These are phyloP conservation scores for Leucophenga varia DNA, from an alignment of 1,140 invertebrate genomes.

Conservation along the genomic window DNA sequence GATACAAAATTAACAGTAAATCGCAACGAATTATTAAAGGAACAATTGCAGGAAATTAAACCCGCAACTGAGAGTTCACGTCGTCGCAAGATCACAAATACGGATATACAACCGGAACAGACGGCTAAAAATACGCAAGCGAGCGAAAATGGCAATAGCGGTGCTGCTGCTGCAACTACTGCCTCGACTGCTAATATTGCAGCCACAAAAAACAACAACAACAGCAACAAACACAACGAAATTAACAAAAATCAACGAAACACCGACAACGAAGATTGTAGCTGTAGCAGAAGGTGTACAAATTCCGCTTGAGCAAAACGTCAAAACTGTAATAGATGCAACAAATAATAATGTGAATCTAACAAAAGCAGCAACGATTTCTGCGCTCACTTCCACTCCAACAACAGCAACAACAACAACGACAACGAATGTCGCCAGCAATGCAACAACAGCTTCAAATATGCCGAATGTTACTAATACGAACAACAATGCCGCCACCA, in stretches of 20 bases:
- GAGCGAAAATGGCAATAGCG: too few species aligned
- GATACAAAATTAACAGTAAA: too few species aligned
- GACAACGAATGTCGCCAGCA: neutral
- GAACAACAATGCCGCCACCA: neutral
- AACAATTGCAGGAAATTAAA: too few species aligned
- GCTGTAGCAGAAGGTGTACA: neutral
- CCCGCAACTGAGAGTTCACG: too few species aligned
- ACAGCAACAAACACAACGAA: too few species aligned
- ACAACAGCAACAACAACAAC: neutral
- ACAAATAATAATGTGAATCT: conserved; percentile 1
- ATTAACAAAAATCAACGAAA: neutral
- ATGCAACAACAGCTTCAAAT: conserved; percentile 1
- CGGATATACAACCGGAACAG: too few species aligned
- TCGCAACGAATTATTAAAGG: too few species aligned
- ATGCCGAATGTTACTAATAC: conserved; percentile 7
- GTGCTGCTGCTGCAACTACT: too few species aligned
- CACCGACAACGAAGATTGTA: neutral
- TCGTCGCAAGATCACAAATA: too few species aligned
- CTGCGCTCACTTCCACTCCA: neutral
- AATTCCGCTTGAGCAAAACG: neutral
- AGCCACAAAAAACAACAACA: too few species aligned
- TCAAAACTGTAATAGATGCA: conserved; percentile 1
- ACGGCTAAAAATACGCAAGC: too few species aligned
- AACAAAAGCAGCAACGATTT: conserved; percentile 2
- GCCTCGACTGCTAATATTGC: too few species aligned